Conservation (phyloP, 2,888 invertebrate species). For the Microctonus aethiopoides region DNA sequence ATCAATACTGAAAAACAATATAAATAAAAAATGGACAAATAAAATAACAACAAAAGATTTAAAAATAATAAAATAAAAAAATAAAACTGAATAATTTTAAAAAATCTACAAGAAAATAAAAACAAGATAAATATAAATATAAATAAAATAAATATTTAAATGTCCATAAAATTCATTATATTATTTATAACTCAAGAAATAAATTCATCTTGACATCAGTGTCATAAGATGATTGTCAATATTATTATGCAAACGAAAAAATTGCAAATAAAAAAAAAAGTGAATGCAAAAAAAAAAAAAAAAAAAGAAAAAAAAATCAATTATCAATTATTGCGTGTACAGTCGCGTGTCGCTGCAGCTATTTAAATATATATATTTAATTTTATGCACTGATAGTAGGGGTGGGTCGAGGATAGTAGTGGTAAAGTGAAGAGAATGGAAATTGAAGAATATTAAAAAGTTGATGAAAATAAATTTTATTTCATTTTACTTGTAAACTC, state of each 20-base stretch:
- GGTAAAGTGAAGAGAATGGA: neutral
- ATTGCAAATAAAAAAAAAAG: neutral
- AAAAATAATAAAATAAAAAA: too few relatives aligned
- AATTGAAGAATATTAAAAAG: neutral
- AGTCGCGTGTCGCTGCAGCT: neutral
- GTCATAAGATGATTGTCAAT: neutral
- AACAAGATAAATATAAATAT: too few relatives aligned
- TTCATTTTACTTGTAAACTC: neutral
- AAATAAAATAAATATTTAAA: too few relatives aligned
- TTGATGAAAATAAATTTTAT: neutral
- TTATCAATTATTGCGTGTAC: neutral
- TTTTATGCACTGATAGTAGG: neutral
- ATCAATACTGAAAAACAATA: too few relatives aligned
- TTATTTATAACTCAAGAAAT: too few relatives aligned
- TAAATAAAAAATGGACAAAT: too few relatives aligned
- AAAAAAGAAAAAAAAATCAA: slow-evolving; percentile 8
- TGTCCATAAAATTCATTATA: too few relatives aligned
- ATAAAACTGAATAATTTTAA: too few relatives aligned
- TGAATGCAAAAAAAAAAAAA: neutral
- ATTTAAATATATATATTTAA: neutral
- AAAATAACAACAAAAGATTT: too few relatives aligned
- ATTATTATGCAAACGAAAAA: neutral
- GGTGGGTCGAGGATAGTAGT: neutral
- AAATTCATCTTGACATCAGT: too few relatives aligned
- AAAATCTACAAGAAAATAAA: too few relatives aligned